A percentile compares a stretch with the other conserved stretches of the same genome.
Conservation (phyloP, 2,797 vertebrate genomes). For the Typhlichthys eigenmanni region DNA sequence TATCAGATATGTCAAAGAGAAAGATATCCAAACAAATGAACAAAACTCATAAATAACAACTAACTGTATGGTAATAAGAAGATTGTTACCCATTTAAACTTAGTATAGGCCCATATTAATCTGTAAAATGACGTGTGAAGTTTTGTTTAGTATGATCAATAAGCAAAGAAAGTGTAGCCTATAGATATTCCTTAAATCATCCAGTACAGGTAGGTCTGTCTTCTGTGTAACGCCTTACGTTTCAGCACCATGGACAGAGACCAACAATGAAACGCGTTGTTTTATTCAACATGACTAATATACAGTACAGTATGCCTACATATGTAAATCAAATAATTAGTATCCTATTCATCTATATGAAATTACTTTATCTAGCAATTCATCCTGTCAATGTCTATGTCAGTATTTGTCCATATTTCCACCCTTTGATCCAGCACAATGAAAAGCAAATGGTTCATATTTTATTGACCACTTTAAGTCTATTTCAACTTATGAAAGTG, state of each 20-base stretch:
- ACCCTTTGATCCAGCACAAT: neutral
- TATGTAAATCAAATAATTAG: too few species aligned
- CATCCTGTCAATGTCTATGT: neutral
- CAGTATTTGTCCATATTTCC: neutral
- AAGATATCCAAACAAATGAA: too few species aligned
- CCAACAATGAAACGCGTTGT: neutral
- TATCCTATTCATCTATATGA: too few species aligned
- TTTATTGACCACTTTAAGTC: too few species aligned
- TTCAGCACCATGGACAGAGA: slow-evolving; percentile 64
- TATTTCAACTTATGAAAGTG: neutral
- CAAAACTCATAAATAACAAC: neutral
- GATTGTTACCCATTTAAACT: neutral
- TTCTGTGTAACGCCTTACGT: neutral
- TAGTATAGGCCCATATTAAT: too few species aligned
- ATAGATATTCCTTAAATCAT: neutral
- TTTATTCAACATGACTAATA: too few species aligned
- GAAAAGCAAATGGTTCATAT: too few species aligned
- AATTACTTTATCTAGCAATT: neutral
- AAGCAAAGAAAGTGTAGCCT: neutral
- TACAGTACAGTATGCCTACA: too few species aligned
- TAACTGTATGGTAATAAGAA: neutral
- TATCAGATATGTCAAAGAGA: too few species aligned
- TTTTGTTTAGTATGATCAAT: neutral
- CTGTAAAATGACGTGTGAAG: neutral
- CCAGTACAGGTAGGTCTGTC: too few species aligned